A percentile compares a stretch with the other conserved stretches of the same genome.
phyloP scores from a whole-genome alignment of 2,888 invertebrate species.

The Panzeria rudis region DNA sequence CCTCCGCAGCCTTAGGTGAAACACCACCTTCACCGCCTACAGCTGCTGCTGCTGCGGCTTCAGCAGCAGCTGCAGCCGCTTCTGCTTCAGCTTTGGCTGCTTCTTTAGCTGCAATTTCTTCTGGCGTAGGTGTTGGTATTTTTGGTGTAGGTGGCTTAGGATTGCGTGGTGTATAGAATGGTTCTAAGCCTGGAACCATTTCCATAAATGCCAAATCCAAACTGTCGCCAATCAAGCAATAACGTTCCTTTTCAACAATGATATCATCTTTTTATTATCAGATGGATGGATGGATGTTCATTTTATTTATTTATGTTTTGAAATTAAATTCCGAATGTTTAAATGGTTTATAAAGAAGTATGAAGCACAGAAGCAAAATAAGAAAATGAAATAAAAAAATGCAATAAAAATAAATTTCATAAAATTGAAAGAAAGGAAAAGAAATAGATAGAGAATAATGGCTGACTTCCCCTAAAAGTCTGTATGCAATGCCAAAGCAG shows the following conservation, averaged over 20 bases:
- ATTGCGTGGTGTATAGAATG: constrained; percentile 83
- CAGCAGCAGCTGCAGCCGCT: constrained; percentile 78
- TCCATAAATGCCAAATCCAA: constrained; percentile 97
- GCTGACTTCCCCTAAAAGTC: no score
- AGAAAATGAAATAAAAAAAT: constrained; percentile 60
- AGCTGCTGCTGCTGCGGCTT: constrained; percentile 74
- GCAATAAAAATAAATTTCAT: constrained; percentile 45
- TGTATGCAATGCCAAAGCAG: no score
- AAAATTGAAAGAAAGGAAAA: constrained; percentile 31
- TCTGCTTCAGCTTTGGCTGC: constrained; percentile 80
- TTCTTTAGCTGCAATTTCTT: constrained; percentile 82
- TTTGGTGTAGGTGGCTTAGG: constrained; percentile 84
- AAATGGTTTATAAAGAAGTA: constrained; percentile 74
- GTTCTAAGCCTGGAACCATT: constrained; percentile 87
- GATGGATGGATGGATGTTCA: constrained; percentile 73
- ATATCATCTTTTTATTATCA: constrained; percentile 88
- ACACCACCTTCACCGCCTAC: constrained; percentile 76
- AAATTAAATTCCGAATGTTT: constrained; percentile 23
- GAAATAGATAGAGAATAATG: constrained; percentile 27
- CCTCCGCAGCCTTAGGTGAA: constrained; percentile 75
- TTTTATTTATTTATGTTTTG: constrained; percentile 55
- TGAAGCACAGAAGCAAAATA: constrained; percentile 74
- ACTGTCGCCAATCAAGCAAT: constrained; percentile 96
- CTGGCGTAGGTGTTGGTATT: constrained; percentile 81
- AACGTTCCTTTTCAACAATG: constrained; percentile 95